Evolutionary conservation across 2,888 invertebrate genomes (phyloP).

Genomic region (Cetonia aurata): DNA sequence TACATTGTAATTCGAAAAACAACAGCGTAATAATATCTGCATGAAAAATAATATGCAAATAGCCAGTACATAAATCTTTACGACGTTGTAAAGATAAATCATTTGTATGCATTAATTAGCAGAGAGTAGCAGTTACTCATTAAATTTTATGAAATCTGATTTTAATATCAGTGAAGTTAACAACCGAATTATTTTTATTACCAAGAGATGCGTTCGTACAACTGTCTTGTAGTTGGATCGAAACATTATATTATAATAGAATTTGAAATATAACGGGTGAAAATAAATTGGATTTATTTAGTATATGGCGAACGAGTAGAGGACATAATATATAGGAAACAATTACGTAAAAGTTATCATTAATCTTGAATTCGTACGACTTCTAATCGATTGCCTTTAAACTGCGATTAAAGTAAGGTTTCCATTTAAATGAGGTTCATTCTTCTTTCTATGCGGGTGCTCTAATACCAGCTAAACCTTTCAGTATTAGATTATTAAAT

Average conservation of each 20-base stretch:
- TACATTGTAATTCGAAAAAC: no score
- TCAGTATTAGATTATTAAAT: not conserved
- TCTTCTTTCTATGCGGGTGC: not conserved
- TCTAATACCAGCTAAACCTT: not conserved
- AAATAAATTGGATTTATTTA: conserved; percentile 38
- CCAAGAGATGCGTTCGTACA: conserved; percentile 9
- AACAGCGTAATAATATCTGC: no score
- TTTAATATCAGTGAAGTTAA: no score
- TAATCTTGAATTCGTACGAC: conserved; percentile 26
- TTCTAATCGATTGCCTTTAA: conserved; percentile 38
- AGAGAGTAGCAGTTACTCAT: no score
- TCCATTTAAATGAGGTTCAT: conserved; percentile 22
- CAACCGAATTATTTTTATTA: no score
- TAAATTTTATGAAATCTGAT: no score
- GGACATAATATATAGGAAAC: conserved; percentile 4
- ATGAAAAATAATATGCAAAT: no score
- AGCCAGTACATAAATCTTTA: no score
- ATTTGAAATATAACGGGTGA: conserved; percentile 11
- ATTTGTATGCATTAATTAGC: no score
- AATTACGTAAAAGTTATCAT: conserved; percentile 33
- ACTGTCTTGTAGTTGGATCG: conserved; percentile 5
- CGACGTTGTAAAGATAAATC: no score
- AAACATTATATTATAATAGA: conserved; percentile 14
- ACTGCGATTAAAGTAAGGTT: conserved; percentile 11
- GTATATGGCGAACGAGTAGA: conserved; percentile 1